These are phyloP conservation scores for Prenolepis imparis DNA, from an alignment of 2,888 invertebrate species.

Conservation along the genomic window DNA sequence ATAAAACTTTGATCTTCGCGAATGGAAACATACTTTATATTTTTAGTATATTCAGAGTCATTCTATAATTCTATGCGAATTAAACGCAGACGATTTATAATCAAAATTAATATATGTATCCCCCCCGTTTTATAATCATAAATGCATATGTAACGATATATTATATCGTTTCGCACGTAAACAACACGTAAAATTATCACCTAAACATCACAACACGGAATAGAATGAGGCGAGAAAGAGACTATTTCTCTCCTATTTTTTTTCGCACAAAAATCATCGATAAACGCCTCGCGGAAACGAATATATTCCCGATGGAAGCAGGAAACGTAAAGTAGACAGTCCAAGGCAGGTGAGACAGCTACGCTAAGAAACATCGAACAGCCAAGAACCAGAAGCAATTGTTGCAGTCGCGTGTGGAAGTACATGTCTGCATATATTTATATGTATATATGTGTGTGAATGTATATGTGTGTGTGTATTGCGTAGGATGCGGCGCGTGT, in stretches of 20 bases:
- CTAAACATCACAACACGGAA: conserved; percentile 36
- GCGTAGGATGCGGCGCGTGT: background rate
- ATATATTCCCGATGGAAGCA: conserved; percentile 50
- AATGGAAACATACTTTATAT: background rate
- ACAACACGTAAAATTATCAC: conserved; percentile 40
- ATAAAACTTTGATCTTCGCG: background rate
- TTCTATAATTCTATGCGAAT: background rate
- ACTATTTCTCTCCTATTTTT: background rate
- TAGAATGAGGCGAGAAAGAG: conserved; percentile 19
- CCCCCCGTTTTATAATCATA: background rate
- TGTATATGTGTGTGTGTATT: background rate
- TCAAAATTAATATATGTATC: background rate
- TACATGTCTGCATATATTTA: conserved; percentile 36
- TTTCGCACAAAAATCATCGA: conserved; percentile 34
- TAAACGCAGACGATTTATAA: background rate
- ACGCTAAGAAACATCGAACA: conserved; percentile 79
- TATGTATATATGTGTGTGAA: background rate
- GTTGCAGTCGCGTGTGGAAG: conserved; percentile 59
- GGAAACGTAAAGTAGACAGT: conserved; percentile 68
- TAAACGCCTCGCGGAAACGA: conserved; percentile 35
- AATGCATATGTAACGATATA: background rate
- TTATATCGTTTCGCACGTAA: background rate
- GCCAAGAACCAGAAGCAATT: conserved; percentile 76
- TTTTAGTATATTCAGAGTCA: background rate
- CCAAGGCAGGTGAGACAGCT: conserved; percentile 80